Base-by-base conservation (phyloP, 2,113 vertebrate genomes). In the Serinus canaria region DNA sequence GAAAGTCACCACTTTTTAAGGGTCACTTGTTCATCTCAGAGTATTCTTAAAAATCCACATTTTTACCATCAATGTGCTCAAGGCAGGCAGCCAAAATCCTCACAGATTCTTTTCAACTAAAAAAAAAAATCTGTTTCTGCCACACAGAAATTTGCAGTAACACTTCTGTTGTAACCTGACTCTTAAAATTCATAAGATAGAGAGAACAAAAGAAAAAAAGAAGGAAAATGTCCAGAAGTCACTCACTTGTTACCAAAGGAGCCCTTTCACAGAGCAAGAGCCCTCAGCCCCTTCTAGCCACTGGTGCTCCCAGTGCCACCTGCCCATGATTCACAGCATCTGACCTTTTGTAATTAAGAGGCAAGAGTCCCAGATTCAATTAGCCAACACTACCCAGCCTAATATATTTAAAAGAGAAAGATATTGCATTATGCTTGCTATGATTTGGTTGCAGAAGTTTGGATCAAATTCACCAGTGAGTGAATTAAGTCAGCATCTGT, bases 401-500 rank as follows among this genome's bases (percentile, higher is more conserved):
- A 95, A 96, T 37, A 30, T 4, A 88, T 94, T 96, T 69, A 78
- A 81, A 83, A 76, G 47, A 84, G 73, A 30, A 72, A 83, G 79
- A 93, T 64, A 95, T 90, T 89, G 73, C 73, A 90, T 96, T 93
- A 94, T 9, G 5, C 50, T 90, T 22, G 10, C 76, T 60, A 19
- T 83, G 94, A 95, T 96, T 90, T 46, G 76, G 88, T 94, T 90
- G 76, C 83, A 82, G 82, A 83, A 92, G 76, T 93, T 89, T n/a
- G 77, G 80, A 92, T 92, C 85, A 75, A 92, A 96, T 87, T 92
- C 76, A 12, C 47, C 41, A 17, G 76, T 37, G 20, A 87, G 62
- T n/a, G 82, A 90, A 95, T 95, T 85, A 91, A 95, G 83, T 30
- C 8, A 23, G 63, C 62, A 76, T 52, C 15, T 41, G 46, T 7